These are phyloP conservation scores for Albula goreensis DNA, from an alignment of 2,113 vertebrate genomes.

Conservation along the genomic window DNA sequence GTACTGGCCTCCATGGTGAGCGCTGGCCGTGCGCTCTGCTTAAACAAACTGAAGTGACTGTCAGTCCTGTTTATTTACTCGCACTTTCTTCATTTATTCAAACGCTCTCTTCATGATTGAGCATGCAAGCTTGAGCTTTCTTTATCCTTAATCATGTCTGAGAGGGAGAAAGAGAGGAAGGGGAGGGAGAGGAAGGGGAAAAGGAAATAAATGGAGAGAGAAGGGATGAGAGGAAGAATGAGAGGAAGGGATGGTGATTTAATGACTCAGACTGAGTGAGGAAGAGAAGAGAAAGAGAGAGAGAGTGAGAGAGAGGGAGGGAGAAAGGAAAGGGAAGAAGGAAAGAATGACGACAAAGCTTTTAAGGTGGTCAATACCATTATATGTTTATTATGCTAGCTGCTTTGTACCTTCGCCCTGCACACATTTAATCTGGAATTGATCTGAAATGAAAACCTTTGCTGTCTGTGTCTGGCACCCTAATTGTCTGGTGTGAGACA, in stretches of 20 bases:
- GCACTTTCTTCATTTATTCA: not conserved
- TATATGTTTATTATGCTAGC: not conserved
- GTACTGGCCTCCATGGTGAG: not conserved
- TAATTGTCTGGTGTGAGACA: not conserved
- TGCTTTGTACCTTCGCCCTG: not conserved
- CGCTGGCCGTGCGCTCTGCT: not conserved
- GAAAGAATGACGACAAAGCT: not conserved
- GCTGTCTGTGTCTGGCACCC: not conserved
- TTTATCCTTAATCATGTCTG: not conserved
- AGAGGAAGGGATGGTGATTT: not conserved
- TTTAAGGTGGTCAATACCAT: not conserved
- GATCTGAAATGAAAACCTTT: not conserved
- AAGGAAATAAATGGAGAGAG: conserved; percentile 15
- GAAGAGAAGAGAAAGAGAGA: not conserved
- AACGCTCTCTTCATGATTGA: not conserved
- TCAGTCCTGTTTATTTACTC: not conserved
- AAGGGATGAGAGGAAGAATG: not conserved
- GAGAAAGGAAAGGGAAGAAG: not conserved
- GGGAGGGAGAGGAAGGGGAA: not conserved
- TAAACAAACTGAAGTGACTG: not conserved
- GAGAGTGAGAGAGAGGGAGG: not conserved
- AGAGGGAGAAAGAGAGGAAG: not conserved
- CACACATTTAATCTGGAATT: not conserved
- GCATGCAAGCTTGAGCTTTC: not conserved
- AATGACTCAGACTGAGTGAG: not conserved